Conservation (phyloP, 2,113 vertebrate species). For the Empidonax traillii region DNA sequence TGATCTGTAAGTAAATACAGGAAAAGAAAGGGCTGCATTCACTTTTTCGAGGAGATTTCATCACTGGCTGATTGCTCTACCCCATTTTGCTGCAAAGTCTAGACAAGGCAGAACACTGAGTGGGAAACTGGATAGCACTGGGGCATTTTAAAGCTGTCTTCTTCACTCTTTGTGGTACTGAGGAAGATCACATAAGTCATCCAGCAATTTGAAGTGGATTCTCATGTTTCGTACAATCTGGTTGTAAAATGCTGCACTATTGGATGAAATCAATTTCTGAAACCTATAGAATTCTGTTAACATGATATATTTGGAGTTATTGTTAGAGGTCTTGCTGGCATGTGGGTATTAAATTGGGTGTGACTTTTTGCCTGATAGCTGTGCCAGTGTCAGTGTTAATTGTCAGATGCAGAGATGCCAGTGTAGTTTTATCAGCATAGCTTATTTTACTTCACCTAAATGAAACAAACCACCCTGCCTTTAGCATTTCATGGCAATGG, state of each 20-base stretch:
- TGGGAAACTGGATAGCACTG: not conserved
- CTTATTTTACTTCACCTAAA: not conserved
- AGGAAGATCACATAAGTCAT: not conserved
- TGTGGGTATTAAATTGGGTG: not conserved
- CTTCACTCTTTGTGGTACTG: not conserved
- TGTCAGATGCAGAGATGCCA: not conserved
- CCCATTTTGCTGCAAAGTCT: slow-evolving; percentile 14
- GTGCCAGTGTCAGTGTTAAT: not conserved
- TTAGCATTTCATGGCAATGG: not conserved
- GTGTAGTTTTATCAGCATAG: not conserved
- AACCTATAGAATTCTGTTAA: not conserved
- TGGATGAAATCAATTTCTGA: not conserved
- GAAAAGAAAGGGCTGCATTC: slow-evolving; percentile 16
- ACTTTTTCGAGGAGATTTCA: slow-evolving; percentile 38
- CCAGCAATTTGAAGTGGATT: not conserved
- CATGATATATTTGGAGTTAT: not conserved
- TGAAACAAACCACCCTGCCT: not conserved
- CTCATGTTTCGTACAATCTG: not conserved
- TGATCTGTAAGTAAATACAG: slow-evolving; percentile 40
- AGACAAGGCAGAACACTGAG: not conserved
- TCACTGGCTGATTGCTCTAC: slow-evolving; percentile 5
- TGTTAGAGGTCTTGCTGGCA: not conserved
- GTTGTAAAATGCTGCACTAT: not conserved
- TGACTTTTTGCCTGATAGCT: not conserved
- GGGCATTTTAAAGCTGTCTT: slow-evolving; percentile 3